phyloP scores from a whole-genome alignment of 2,113 vertebrate species.

The Onychostoma macrolepis region DNA sequence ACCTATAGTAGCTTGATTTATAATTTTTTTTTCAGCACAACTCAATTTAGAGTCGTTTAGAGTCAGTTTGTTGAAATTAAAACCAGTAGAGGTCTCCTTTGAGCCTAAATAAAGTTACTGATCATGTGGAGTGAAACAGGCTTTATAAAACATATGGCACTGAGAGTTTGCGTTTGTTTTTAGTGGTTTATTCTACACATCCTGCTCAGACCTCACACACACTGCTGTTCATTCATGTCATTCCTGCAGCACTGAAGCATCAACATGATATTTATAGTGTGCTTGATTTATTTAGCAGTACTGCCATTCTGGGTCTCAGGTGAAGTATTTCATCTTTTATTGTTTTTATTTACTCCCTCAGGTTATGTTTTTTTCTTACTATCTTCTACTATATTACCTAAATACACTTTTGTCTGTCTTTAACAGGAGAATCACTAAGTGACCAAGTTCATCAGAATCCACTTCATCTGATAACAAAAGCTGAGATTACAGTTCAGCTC shows the following conservation, averaged over 20 bases:
- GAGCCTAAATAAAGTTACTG: neutral
- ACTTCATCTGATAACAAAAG: conserved; percentile 6
- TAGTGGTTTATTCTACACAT: neutral
- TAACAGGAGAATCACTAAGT: conserved; percentile 15
- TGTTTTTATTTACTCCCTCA: too few relatives aligned
- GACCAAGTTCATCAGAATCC: conserved; percentile 46
- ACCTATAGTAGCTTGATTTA: neutral
- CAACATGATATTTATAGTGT: neutral
- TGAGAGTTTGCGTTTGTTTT: neutral
- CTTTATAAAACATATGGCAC: neutral
- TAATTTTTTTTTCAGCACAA: neutral
- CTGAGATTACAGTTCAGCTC: conserved; percentile 31
- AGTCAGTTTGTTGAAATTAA: neutral
- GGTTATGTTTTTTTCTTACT: too few relatives aligned
- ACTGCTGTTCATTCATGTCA: neutral
- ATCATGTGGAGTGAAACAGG: neutral
- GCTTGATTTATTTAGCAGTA: neutral
- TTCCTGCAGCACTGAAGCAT: neutral
- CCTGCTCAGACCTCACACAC: neutral
- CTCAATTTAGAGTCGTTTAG: neutral
- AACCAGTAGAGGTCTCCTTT: neutral
- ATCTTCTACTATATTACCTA: too few relatives aligned
- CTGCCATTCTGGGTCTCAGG: neutral
- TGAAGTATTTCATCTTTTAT: neutral
- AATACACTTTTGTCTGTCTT: neutral